Conservation (phyloP, 2,797 vertebrate species). For the Aplochiton taeniatus region DNA sequence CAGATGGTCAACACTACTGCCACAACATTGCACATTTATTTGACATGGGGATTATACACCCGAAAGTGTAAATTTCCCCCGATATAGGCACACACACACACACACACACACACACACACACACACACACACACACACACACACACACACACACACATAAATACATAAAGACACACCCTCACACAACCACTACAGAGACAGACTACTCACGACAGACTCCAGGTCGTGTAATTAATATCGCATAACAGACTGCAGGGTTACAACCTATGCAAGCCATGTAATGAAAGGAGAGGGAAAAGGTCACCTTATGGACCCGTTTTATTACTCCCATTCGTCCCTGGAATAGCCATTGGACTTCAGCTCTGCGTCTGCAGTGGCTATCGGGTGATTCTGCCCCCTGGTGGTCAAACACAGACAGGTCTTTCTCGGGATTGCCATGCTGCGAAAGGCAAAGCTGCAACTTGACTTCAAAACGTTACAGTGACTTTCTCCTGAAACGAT, state of each 20-base stretch:
- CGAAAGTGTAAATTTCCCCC: too few relatives aligned
- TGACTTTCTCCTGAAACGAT: too few relatives aligned
- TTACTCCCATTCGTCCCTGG: not conserved
- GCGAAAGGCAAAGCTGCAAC: not conserved
- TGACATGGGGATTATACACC: too few relatives aligned
- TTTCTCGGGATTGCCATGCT: too few relatives aligned
- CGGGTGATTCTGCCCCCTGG: conserved; percentile 8
- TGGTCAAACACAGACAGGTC: not conserved
- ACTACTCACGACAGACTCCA: not conserved
- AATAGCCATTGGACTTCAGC: not conserved
- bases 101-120: too few relatives aligned
- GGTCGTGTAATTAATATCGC: not conserved
- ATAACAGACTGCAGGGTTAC: not conserved
- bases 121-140: too few relatives aligned
- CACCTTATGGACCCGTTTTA: not conserved
- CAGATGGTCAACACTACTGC: too few relatives aligned
- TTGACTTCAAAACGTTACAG: not conserved
- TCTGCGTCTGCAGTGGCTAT: too few relatives aligned
- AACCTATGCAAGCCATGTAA: not conserved
- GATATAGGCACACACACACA: too few relatives aligned
- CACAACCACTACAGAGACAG: too few relatives aligned
- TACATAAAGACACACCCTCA: not conserved
- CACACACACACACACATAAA: not conserved
- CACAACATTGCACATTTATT: too few relatives aligned
- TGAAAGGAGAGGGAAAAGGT: not conserved